These are phyloP conservation scores for Antheraea mylitta DNA, from an alignment of 1,140 invertebrate genomes.

Conservation along the genomic window DNA sequence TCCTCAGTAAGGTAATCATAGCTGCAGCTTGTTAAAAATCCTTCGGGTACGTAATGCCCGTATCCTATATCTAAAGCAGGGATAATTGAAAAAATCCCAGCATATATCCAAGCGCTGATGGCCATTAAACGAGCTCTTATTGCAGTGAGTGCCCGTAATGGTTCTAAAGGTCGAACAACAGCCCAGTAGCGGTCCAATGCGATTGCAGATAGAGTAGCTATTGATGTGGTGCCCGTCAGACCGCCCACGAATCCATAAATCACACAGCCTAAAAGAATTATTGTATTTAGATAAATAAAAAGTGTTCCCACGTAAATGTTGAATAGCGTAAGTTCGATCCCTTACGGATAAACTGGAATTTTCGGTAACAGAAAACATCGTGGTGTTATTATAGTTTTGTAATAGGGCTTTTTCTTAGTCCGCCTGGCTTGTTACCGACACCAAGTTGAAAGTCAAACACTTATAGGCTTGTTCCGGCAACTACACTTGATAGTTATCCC, in stretches of 20 bases:
- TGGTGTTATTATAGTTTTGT: too few species aligned
- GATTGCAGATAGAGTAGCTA: slow-evolving; percentile 85
- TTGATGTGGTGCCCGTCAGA: slow-evolving; percentile 85
- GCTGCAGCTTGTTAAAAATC: slow-evolving; percentile 88
- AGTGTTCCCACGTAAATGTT: not conserved
- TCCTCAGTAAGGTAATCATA: slow-evolving; percentile 87
- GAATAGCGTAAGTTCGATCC: too few species aligned
- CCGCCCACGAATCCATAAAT: slow-evolving; percentile 87
- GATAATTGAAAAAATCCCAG: slow-evolving; percentile 82
- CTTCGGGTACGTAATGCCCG: slow-evolving; percentile 87
- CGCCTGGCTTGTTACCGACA: too few species aligned
- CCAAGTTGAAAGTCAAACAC: too few species aligned
- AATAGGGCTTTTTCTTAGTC: too few species aligned
- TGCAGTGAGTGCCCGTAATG: slow-evolving; percentile 80
- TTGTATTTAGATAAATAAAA: not conserved
- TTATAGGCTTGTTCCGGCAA: too few species aligned
- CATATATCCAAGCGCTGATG: slow-evolving; percentile 86
- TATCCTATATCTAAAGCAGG: slow-evolving; percentile 85
- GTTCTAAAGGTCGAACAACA: slow-evolving; percentile 85
- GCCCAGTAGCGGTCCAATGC: slow-evolving; percentile 86
- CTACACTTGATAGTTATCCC: too few species aligned
- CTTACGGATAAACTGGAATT: too few species aligned
- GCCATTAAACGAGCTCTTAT: slow-evolving; percentile 82
- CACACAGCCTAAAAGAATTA: slow-evolving; percentile 80
- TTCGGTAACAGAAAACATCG: too few species aligned